A percentile compares a stretch with the other conserved stretches of the same genome.
Conservation (phyloP, 1,140 invertebrate genomes). For the Tetramorium parvispinum region DNA sequence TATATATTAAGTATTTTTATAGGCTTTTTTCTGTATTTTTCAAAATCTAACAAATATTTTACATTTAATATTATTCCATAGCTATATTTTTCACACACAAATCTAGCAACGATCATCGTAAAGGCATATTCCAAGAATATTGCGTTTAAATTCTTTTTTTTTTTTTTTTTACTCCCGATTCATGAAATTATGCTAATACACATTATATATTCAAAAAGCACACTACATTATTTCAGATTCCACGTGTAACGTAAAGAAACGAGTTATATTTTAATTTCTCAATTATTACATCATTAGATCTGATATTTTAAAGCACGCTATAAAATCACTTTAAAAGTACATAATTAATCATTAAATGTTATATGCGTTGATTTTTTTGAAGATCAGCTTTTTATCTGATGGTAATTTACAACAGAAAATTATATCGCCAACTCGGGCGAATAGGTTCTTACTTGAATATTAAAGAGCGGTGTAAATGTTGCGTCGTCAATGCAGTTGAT, state of each 20-base stretch:
- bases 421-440: neutral
- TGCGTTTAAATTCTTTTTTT: neutral
- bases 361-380: neutral
- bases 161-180: neutral
- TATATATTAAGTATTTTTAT: neutral
- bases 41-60: neutral
- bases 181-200: neutral
- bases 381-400: neutral
- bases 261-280: slow-evolving; percentile 1
- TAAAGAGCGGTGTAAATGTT: neutral
- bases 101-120: neutral
- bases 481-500: neutral
- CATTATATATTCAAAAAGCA: neutral
- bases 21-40: neutral
- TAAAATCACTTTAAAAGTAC: neutral
- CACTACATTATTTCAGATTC: neutral
- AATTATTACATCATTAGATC: neutral
- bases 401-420: slow-evolving; percentile 1
- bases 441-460: slow-evolving; percentile 14
- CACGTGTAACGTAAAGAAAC: neutral
- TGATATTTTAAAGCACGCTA: neutral
- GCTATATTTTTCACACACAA: neutral
- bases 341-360: slow-evolving; percentile 12
- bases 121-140: neutral
- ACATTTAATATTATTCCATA: neutral